Conservation (phyloP, 2,113 vertebrate species). For the Alosa alosa region DNA sequence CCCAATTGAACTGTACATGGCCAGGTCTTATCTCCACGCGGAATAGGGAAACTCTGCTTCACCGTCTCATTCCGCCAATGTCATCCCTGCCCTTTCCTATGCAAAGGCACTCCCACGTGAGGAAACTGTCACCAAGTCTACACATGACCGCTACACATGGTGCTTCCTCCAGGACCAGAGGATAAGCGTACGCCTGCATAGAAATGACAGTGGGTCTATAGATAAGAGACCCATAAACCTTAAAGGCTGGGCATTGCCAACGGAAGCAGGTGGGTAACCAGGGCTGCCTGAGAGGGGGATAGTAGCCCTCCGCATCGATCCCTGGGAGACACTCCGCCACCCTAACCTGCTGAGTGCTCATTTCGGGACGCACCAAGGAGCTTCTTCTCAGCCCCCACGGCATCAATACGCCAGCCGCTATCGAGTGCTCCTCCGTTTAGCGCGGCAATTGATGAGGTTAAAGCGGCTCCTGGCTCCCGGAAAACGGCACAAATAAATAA, state of each 20-base stretch:
- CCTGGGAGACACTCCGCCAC: slow-evolving; percentile 68
- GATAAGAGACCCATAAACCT: not conserved
- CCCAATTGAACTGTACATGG: not conserved
- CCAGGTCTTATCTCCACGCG: slow-evolving; percentile 52
- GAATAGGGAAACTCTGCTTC: slow-evolving; percentile 56
- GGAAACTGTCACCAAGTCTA: not conserved
- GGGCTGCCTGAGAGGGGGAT: slow-evolving; percentile 42
- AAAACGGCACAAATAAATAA: not conserved
- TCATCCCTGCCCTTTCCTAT: slow-evolving; percentile 60
- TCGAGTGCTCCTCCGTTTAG: slow-evolving; percentile 73
- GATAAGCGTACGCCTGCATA: not conserved
- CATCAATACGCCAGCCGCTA: slow-evolving; percentile 71
- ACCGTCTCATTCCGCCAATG: slow-evolving; percentile 42
- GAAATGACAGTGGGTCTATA: not conserved
- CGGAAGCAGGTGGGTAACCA: not conserved
- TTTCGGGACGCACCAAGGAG: slow-evolving; percentile 73
- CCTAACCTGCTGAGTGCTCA: slow-evolving; percentile 80
- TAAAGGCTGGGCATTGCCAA: not conserved
- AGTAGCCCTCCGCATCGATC: slow-evolving; percentile 74
- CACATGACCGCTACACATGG: not conserved
- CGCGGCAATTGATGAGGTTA: slow-evolving; percentile 76
- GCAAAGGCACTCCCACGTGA: slow-evolving; percentile 47
- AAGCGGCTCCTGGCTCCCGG: slow-evolving; percentile 55
- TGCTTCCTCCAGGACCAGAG: not conserved
- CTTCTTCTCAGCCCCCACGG: slow-evolving; percentile 50